Base-by-base conservation (phyloP, 1,140 invertebrate species). In the Ceratosolen fusciceps region DNA sequence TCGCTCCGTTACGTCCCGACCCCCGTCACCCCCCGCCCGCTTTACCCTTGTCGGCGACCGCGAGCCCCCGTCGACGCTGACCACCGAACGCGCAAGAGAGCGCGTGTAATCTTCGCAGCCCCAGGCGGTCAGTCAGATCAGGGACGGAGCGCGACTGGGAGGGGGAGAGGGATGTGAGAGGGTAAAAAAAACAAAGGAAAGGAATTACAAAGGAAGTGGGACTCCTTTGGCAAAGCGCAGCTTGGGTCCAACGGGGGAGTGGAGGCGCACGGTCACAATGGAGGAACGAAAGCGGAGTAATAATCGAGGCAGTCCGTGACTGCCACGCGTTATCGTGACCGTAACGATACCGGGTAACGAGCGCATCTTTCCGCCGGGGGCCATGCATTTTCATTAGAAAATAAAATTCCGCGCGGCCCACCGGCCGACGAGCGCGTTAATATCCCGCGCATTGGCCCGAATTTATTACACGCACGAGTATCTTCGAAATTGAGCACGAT, bases 391-490 rank as follows among this genome's bases (percentile, higher is more conserved):
- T 71, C 49, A 58, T 77, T 77, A 77, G n/a, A 77, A 77, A 77
- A 71, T 31, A 34, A 60, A 70, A 71, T 71, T 77, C 9, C 52
- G 12, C 19, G 21, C 60, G n/a, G n/a, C n/a, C n/a, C n/a, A n/a
- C 16, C 16, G 19, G n/a, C 10, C 29, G 29, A 10, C 60, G 29
- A 31, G 0, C 16, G 26, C 62, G 26, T 24, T 76, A 76, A 76
- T 68, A 60, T n/a, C n/a, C 62, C 74, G 21, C 10, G 43, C n/a
- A 56, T 73, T 58, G 34, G 16, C 74, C 2, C n/a, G 68, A 78
- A 78, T 78, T 78, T 78, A 78, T 78, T 65, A 65, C 77, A 73
- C 68, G 68, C 77, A 73, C 77, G 77, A 78, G 52, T 77, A 77
- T 71, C 65, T 71, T 77, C 75, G 67, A 60, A 77, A 77, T 77